Conservation (phyloP, 1,140 invertebrate species). For the Hylaeus anthracinus region DNA sequence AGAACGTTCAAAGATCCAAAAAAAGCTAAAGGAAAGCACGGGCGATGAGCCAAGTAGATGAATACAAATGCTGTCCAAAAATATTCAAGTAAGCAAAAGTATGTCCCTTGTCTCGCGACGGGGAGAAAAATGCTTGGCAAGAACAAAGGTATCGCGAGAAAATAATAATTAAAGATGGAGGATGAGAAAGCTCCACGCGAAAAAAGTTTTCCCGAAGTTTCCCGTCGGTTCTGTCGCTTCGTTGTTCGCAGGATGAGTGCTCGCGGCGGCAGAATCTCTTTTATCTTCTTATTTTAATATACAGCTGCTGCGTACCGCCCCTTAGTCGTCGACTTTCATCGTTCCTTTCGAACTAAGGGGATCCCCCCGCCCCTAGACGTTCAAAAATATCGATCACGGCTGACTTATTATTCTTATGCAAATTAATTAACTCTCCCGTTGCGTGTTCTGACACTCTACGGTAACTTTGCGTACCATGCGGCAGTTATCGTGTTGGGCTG, state of each 20-base stretch:
- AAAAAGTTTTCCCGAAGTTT: background rate
- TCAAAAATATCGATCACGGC: too few relatives aligned
- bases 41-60: background rate
- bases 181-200: too few relatives aligned
- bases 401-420: too few relatives aligned
- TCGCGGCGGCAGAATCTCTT: constrained; percentile 18
- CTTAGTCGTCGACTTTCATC: background rate
- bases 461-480: too few relatives aligned
- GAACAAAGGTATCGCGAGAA: background rate
- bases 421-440: too few relatives aligned
- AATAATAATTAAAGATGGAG: constrained; percentile 1
- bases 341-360: constrained; percentile 19
- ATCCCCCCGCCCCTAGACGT: too few relatives aligned
- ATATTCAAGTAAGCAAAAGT: background rate
- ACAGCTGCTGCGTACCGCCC: constrained; percentile 6
- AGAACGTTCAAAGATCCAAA: background rate
- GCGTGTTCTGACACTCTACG: too few relatives aligned
- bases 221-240: background rate
- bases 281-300: constrained; percentile 41
- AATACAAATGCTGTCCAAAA: background rate
- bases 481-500: too few relatives aligned
- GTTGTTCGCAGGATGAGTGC: background rate
- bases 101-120: background rate
- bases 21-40: background rate
- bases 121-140: background rate